Percentiles rank a stretch among this genome's conserved stretches.
These are phyloP conservation scores for Ceratina japonica DNA, from an alignment of 1,140 invertebrate genomes.

Conservation along the genomic window DNA sequence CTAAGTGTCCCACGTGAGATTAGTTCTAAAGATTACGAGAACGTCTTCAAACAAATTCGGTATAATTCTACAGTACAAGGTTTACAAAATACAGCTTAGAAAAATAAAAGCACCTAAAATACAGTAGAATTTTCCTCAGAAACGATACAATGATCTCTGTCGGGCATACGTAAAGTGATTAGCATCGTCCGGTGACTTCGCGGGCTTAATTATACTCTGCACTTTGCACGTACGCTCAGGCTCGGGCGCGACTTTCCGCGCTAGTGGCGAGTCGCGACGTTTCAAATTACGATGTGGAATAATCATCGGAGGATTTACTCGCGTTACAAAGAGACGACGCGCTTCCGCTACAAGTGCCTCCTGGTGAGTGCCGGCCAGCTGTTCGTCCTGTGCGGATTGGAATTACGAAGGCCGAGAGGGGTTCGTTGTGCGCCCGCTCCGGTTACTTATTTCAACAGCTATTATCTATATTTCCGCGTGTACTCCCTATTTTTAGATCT, in stretches of 20 bases:
- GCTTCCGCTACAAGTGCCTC: conserved; percentile 28
- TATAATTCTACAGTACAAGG: conserved; percentile 1
- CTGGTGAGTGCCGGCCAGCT: conserved; percentile 46
- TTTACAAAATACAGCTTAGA: not conserved
- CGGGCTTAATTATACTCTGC: conserved; percentile 17
- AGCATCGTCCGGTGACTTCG: conserved; percentile 19
- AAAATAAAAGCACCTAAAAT: not conserved
- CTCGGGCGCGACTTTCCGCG: no score
- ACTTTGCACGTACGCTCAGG: not conserved
- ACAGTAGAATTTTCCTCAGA: not conserved
- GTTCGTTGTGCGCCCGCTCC: not conserved
- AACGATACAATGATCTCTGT: not conserved
- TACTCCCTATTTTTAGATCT: not conserved
- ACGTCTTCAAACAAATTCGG: not conserved
- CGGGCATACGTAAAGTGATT: conserved; percentile 19
- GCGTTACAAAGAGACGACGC: not conserved
- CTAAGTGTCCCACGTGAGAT: no score
- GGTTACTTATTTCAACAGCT: not conserved
- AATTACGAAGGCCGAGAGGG: not conserved
- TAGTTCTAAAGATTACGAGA: no score
- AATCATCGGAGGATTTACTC: not conserved
- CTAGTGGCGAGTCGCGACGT: no score
- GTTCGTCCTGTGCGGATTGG: no score
- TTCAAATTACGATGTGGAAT: conserved; percentile 51
- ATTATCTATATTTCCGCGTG: not conserved